Base-by-base conservation (phyloP, 2,113 vertebrate species). In the Chrysemys picta region DNA sequence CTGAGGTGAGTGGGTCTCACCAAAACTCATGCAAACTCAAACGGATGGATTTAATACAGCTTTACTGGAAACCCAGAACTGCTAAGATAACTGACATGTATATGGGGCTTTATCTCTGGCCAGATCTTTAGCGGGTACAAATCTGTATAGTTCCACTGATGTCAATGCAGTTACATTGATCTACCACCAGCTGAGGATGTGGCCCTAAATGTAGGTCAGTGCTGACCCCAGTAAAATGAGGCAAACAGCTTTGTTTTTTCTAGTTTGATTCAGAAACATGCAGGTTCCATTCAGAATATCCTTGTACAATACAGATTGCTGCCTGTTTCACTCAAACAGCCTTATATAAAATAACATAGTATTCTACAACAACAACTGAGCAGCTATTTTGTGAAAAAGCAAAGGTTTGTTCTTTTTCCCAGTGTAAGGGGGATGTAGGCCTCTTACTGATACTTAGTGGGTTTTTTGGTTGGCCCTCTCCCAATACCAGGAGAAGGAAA, bases 61-160 rank as follows among this genome's bases (percentile, higher is more conserved):
- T 47, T 54, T 83, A 38, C 42, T 78, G 53, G 38, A 83, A 47
- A 83, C 16, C 6, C 17, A 42, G 57, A 27, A 57, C 2, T 5
- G 19, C 31, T 54, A 50, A 78, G 69, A 53, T 0, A 1, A 4
- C 54, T 0, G 2, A 45, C 38, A 65, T 0, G 0, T 19, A 12
- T 50, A 14, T 0, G 0, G 49, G 14, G 8, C n/a, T 94, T 76
- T 57, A 47, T 93, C 87, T 24, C 0, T 0, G 52, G 75, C 72
- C 62, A 94, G 21, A 75, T 10, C 84, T 72, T 85, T 91, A 92
- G 45, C 38, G 35, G 22, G 57, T 57, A 12, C 10, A 57, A 88
- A 97, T 91, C 50, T 47, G 12, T 0, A 0, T 31, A 45, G 38
- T 42, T 76, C 42, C 72, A 31, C 62, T 19, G 56, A 35, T 59